Conservation (phyloP, 2,888 invertebrate species). For the Bombylius discolor region DNA sequence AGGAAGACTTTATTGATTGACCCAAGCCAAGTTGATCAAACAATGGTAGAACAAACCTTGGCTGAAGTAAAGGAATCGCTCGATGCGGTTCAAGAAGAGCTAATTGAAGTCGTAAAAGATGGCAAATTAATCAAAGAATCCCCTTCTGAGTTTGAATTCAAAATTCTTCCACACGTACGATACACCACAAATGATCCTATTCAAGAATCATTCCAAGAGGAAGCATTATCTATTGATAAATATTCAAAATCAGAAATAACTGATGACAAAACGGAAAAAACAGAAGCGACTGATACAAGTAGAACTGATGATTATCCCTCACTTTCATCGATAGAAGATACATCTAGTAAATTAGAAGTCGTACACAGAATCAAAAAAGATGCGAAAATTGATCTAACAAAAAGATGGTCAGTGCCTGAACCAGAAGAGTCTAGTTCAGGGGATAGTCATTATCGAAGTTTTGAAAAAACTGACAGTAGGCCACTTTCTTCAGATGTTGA, state of each 20-base stretch:
- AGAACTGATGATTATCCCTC: conserved; percentile 10
- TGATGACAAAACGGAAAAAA: conserved; percentile 1
- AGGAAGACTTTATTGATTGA: conserved; percentile 31
- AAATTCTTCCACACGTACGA: conserved; percentile 41
- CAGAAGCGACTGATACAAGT: neutral
- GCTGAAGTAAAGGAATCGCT: conserved; percentile 59
- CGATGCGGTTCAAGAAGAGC: conserved; percentile 55
- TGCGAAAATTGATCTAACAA: conserved; percentile 39
- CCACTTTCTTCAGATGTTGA: conserved; percentile 81
- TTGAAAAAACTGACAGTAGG: conserved; percentile 64
- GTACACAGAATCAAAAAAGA: conserved; percentile 29
- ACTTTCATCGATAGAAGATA: conserved; percentile 14
- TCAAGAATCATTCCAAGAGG: conserved; percentile 26
- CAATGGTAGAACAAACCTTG: conserved; percentile 53
- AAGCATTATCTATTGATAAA: conserved; percentile 17
- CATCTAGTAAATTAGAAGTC: conserved; percentile 16
- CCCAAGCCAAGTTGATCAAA: conserved; percentile 41
- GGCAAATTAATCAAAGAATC: conserved; percentile 56
- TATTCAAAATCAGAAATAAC: neutral
- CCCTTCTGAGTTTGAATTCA: conserved; percentile 61
- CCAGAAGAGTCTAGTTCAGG: conserved; percentile 79
- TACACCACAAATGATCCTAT: conserved; percentile 28
- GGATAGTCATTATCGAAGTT: conserved; percentile 79
- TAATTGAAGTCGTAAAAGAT: conserved; percentile 46
- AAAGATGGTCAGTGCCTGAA: conserved; percentile 64